Percentiles rank a stretch among this genome's conserved stretches.
These are phyloP conservation scores for Corydoras sp. DNA, from an alignment of 2,113 vertebrate genomes.

Conservation along the genomic window DNA sequence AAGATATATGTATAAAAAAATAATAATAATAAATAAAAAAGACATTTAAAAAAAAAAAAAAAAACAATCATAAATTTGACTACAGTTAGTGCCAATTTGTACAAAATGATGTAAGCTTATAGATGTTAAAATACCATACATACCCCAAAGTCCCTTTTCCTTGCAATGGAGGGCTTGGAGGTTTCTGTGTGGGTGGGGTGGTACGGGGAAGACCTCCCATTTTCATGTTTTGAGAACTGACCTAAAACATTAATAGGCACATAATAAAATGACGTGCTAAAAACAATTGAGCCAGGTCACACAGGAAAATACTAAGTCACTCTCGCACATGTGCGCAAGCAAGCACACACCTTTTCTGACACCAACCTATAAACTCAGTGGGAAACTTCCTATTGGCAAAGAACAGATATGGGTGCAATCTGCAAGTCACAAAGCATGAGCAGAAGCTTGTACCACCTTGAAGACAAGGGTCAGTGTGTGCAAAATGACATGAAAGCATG, in stretches of 20 bases:
- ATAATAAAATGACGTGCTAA: not conserved
- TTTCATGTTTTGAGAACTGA: conserved; percentile 87
- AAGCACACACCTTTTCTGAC: not conserved
- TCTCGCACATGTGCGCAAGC: not conserved
- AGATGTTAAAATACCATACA: conserved; percentile 41
- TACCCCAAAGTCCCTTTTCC: conserved; percentile 90
- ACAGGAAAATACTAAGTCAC: not conserved
- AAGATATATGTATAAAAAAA: not conserved
- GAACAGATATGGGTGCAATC: too few species aligned
- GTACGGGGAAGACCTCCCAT: conserved; percentile 83
- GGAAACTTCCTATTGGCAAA: too few species aligned
- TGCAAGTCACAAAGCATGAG: too few species aligned
- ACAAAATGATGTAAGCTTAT: not conserved
- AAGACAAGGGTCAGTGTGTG: too few species aligned
- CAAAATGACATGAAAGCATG: too few species aligned
- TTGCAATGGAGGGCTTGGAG: conserved; percentile 84
- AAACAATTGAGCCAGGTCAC: too few species aligned
- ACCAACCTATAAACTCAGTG: too few species aligned
- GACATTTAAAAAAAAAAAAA: too few species aligned
- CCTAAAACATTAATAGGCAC: conserved; percentile 54
- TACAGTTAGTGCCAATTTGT: too few species aligned
- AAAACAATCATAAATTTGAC: not conserved
- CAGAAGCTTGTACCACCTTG: too few species aligned
- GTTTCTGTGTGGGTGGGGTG: conserved; percentile 88
- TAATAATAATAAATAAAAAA: too few species aligned